phyloP scores from a whole-genome alignment of 1,140 invertebrate species.

The Laodelphax striatellus region DNA sequence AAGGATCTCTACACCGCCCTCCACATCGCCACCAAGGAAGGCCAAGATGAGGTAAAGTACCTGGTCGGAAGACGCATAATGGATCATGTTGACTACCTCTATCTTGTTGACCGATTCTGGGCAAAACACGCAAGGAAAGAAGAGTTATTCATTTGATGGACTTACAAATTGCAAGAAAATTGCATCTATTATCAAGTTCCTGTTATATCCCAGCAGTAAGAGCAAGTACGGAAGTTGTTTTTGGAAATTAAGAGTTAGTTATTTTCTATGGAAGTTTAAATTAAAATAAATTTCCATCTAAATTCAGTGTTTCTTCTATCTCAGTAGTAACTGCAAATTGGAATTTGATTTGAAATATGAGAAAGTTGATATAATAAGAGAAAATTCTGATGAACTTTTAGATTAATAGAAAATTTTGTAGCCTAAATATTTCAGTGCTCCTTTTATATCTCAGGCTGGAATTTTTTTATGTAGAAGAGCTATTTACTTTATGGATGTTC shows the following conservation, averaged over 20 bases:
- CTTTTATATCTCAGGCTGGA: too few species aligned
- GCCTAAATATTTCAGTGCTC: too few species aligned
- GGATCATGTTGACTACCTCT: slow-evolving; percentile 47
- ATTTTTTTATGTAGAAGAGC: too few species aligned
- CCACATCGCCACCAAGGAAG: slow-evolving; percentile 97
- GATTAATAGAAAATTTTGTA: too few species aligned
- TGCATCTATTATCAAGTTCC: not conserved
- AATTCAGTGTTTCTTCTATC: too few species aligned
- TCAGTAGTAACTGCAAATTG: too few species aligned
- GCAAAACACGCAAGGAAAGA: slow-evolving; percentile 33
- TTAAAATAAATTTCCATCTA: too few species aligned
- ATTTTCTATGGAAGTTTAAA: too few species aligned
- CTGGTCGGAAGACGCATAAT: slow-evolving; percentile 44
- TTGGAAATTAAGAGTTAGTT: not conserved
- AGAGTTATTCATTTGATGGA: slow-evolving; percentile 46
- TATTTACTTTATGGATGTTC: too few species aligned
- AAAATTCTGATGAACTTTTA: too few species aligned
- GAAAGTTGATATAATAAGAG: too few species aligned
- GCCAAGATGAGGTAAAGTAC: slow-evolving; percentile 76
- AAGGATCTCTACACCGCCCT: slow-evolving; percentile 96
- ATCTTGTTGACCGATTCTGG: slow-evolving; percentile 51
- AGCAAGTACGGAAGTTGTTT: not conserved
- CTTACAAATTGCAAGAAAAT: not conserved
- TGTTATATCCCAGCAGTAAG: not conserved
- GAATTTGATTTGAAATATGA: too few species aligned